These are phyloP conservation scores for Archilochus colubris DNA, from an alignment of 2,113 vertebrate genomes.

Conservation along the genomic window DNA sequence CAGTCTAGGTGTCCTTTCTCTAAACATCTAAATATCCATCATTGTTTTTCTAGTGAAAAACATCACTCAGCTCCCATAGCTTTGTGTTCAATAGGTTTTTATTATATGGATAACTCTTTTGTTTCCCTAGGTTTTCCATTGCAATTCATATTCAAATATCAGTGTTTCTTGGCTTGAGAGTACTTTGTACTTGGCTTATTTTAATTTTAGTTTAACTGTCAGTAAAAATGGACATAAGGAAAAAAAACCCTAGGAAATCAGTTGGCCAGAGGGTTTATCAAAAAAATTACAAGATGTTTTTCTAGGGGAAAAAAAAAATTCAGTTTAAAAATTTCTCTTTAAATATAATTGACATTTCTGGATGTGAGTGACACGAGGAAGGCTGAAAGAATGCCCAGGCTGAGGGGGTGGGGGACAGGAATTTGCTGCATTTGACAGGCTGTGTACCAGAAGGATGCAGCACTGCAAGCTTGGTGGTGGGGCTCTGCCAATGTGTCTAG, in stretches of 20 bases:
- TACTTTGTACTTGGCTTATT: background rate
- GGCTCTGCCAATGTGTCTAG: constrained; percentile 62
- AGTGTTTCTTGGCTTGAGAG: background rate
- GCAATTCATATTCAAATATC: background rate
- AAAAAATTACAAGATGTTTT: background rate
- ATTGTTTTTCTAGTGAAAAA: background rate
- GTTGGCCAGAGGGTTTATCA: background rate
- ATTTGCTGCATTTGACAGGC: constrained; percentile 13
- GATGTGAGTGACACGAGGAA: background rate
- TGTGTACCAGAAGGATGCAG: constrained; percentile 36
- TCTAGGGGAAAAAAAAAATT: background rate
- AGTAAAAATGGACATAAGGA: background rate
- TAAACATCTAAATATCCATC: background rate
- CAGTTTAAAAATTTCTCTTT: background rate
- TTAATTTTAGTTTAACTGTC: background rate
- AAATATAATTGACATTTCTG: background rate
- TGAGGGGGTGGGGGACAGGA: background rate
- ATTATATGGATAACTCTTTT: background rate
- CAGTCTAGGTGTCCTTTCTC: background rate
- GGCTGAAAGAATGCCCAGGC: background rate
- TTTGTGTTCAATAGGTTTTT: background rate
- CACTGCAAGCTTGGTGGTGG: background rate
- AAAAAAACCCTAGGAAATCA: background rate
- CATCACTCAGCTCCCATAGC: background rate
- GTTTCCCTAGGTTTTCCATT: background rate